A percentile compares a stretch with the other conserved stretches of the same genome.
These are phyloP conservation scores for Drosophila emarginata DNA, from an alignment of 2,888 invertebrate species.

Conservation along the genomic window DNA sequence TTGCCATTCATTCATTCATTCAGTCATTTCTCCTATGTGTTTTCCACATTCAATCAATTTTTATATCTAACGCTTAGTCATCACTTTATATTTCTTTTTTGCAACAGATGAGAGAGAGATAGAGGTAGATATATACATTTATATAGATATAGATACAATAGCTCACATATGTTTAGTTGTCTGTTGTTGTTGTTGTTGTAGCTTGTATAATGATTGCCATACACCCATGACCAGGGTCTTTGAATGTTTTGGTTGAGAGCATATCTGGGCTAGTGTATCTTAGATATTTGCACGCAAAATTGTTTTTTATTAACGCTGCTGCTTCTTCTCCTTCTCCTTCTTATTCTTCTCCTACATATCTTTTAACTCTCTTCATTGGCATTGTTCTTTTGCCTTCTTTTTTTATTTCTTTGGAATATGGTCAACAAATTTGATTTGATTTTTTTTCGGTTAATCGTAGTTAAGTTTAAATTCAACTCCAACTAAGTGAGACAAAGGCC, in stretches of 20 bases:
- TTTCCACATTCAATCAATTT: slow-evolving; percentile 50
- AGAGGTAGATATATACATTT: neutral
- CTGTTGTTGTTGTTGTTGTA: slow-evolving; percentile 31
- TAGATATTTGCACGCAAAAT: slow-evolving; percentile 82
- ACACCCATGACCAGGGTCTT: slow-evolving; percentile 77
- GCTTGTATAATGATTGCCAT: slow-evolving; percentile 36
- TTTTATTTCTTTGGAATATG: slow-evolving; percentile 61
- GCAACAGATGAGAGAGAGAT: slow-evolving; percentile 27
- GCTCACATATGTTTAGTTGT: slow-evolving; percentile 42
- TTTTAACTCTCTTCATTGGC: neutral
- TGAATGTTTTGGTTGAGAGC: slow-evolving; percentile 79
- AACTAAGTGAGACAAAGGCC: slow-evolving; percentile 41
- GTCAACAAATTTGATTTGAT: slow-evolving; percentile 44
- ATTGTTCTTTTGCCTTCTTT: slow-evolving; percentile 40
- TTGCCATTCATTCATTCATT: slow-evolving; percentile 18
- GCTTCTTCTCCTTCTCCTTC: slow-evolving; percentile 41
- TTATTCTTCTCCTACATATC: slow-evolving; percentile 55
- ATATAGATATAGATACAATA: slow-evolving; percentile 58
- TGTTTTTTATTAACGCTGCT: slow-evolving; percentile 59
- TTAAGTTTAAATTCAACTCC: slow-evolving; percentile 38
- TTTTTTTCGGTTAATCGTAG: slow-evolving; percentile 24
- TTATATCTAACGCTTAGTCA: slow-evolving; percentile 66
- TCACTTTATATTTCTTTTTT: slow-evolving; percentile 34
- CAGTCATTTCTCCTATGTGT: slow-evolving; percentile 25
- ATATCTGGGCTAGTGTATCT: slow-evolving; percentile 81